Evolutionary conservation across 2,113 vertebrate species (phyloP).

Genomic region (Anthoscopus minutus): DNA sequence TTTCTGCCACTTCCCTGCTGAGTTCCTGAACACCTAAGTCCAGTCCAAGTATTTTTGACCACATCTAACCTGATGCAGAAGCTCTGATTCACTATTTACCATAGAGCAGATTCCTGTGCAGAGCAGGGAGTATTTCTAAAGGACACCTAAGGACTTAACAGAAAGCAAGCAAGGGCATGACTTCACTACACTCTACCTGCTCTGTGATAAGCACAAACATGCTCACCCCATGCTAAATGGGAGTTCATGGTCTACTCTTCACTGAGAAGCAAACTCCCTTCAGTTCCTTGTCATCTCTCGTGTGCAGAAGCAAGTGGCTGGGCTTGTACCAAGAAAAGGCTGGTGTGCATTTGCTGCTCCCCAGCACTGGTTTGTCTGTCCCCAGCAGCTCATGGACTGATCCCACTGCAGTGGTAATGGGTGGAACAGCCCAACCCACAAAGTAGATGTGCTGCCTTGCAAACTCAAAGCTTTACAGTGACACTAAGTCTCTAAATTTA

Average conservation of each 20-base stretch:
- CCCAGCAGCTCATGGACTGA: neutral
- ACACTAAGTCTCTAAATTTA: neutral
- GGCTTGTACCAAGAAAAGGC: neutral
- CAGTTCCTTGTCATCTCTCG: neutral
- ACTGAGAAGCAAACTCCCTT: neutral
- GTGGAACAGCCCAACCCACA: neutral
- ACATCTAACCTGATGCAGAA: neutral
- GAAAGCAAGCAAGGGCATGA: neutral
- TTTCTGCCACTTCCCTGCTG: neutral
- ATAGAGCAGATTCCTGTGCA: neutral
- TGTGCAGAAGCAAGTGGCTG: neutral
- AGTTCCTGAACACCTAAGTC: neutral
- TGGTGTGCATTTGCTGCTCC: neutral
- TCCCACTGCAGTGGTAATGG: neutral
- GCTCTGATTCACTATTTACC: neutral
- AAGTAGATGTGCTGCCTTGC: neutral
- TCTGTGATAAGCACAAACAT: neutral
- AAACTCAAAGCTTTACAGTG: neutral
- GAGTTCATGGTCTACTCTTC: neutral
- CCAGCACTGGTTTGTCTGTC: neutral
- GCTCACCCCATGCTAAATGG: neutral
- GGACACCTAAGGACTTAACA: neutral
- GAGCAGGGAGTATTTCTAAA: neutral
- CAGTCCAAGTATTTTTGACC: neutral
- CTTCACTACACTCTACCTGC: neutral